Percentiles rank a stretch among this genome's conserved stretches.
Conservation (phyloP, 2,113 vertebrate species). For the Bubo scandiacus region DNA sequence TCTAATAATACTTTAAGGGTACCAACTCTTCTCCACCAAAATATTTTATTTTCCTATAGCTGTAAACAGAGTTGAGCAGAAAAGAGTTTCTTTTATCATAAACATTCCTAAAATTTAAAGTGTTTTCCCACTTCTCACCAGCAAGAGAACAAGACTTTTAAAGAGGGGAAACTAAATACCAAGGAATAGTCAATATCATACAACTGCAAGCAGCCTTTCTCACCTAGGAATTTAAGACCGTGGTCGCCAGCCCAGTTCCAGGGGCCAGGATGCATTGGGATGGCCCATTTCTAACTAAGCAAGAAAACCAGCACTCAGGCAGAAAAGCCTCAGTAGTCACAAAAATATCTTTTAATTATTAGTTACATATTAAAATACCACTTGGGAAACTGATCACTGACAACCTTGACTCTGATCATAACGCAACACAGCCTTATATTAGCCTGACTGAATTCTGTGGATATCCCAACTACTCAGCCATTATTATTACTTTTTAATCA, state of each 20-base stretch:
- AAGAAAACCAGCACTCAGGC: background rate
- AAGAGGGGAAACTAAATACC: background rate
- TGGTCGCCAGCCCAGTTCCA: background rate
- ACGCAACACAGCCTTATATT: background rate
- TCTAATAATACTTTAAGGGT: background rate
- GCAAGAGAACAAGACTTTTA: background rate
- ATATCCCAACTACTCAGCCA: background rate
- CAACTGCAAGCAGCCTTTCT: background rate
- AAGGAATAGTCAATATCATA: background rate
- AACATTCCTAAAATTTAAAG: background rate
- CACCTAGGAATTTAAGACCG: background rate
- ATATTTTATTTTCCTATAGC: background rate
- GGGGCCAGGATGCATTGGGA: background rate
- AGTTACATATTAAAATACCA: background rate
- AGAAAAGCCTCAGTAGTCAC: background rate
- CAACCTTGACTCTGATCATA: background rate
- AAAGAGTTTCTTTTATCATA: background rate
- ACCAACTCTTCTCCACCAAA: background rate
- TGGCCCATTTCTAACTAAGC: background rate
- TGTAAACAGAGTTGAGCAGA: background rate
- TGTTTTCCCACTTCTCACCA: background rate
- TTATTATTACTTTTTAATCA: slow-evolving; percentile 35
- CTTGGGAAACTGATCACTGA: background rate
- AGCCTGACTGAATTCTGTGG: background rate
- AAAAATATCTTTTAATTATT: background rate